Conservation (phyloP, 2,888 invertebrate genomes). For the Caenorhabditis panamensis region DNA sequence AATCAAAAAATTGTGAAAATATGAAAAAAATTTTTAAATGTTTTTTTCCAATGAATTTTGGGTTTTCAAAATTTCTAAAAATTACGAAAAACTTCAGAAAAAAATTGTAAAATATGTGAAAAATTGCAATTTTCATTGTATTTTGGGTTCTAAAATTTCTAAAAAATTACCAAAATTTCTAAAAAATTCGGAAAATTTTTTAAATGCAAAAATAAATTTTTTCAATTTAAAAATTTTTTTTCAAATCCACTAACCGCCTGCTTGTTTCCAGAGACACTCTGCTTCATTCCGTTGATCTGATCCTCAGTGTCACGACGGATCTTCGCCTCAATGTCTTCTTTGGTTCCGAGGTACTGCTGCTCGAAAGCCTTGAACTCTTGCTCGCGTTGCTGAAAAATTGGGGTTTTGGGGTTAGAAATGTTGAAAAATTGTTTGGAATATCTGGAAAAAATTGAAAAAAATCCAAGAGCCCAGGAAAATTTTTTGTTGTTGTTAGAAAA, state of each 20-base stretch:
- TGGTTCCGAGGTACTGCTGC: constrained; percentile 79
- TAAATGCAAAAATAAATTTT: too few relatives aligned
- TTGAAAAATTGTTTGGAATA: constrained; percentile 5
- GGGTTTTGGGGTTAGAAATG: neutral
- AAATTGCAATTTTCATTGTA: too few relatives aligned
- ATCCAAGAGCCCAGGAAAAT: too few relatives aligned
- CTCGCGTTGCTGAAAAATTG: constrained; percentile 79
- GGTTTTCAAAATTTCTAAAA: neutral
- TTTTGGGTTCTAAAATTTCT: too few relatives aligned
- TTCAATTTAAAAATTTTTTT: too few relatives aligned
- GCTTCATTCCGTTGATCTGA: constrained; percentile 78
- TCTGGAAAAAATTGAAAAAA: neutral
- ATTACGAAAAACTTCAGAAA: too few relatives aligned
- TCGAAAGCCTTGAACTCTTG: constrained; percentile 80
- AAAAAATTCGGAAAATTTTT: too few relatives aligned
- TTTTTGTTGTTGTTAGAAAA: too few relatives aligned
- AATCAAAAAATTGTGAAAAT: neutral
- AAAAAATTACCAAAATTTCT: too few relatives aligned
- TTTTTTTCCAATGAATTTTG: neutral
- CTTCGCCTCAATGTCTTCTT: constrained; percentile 80
- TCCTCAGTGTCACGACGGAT: constrained; percentile 79
- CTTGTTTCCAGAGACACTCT: constrained; percentile 78
- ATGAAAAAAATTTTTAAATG: too few relatives aligned
- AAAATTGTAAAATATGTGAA: too few relatives aligned
- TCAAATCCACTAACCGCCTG: constrained; percentile 75